phyloP scores from a whole-genome alignment of 2,888 invertebrate genomes.

The Zeuzera pyrina region DNA sequence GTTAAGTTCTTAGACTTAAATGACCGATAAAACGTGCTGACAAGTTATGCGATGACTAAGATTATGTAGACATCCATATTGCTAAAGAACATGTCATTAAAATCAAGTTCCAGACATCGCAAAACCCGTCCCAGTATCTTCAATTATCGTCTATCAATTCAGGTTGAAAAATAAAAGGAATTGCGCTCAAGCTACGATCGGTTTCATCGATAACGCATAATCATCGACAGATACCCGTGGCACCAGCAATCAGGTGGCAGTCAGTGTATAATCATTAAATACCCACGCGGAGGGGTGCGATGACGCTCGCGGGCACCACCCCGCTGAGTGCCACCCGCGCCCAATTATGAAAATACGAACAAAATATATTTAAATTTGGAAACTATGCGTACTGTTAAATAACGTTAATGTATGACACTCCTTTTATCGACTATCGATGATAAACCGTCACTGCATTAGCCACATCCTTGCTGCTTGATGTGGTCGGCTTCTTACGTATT shows the following conservation, averaged over 20 bases:
- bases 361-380: slow-evolving; percentile 64
- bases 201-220: slow-evolving; percentile 44
- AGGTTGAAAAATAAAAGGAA: background rate
- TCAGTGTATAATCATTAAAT: slow-evolving; percentile 74
- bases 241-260: slow-evolving; percentile 67
- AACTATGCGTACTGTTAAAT: slow-evolving; percentile 42
- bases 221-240: slow-evolving; percentile 42
- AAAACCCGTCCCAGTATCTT: too few relatives aligned
- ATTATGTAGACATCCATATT: too few relatives aligned
- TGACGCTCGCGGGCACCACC: slow-evolving; percentile 60
- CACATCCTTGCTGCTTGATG: slow-evolving; percentile 1
- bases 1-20: too few relatives aligned
- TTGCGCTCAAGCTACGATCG: slow-evolving; percentile 18
- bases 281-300: slow-evolving; percentile 64
- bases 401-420: slow-evolving; percentile 21
- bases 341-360: slow-evolving; percentile 73
- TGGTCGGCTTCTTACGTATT: background rate
- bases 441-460: slow-evolving; percentile 22
- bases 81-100: too few relatives aligned
- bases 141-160: slow-evolving; percentile 5
- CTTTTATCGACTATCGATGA: slow-evolving; percentile 37
- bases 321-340: slow-evolving; percentile 39
- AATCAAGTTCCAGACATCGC: too few relatives aligned
- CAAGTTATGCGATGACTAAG: too few relatives aligned
- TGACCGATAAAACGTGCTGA: too few relatives aligned